Conservation (phyloP, 2,797 vertebrate species). For the Urophycis tenuis region DNA sequence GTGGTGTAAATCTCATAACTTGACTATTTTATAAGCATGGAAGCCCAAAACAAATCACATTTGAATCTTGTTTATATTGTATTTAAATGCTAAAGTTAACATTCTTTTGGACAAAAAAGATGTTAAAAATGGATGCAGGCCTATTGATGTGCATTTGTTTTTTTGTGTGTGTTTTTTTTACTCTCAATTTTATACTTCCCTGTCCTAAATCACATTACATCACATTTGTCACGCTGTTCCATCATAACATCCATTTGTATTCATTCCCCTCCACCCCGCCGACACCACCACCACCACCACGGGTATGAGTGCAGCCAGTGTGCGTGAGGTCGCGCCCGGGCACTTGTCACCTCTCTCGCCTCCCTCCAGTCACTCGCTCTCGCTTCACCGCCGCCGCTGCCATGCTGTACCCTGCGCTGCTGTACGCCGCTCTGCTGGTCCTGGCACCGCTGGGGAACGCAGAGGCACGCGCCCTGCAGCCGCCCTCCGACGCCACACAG, state of each 20-base stretch:
- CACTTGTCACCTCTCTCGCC: conserved; percentile 9
- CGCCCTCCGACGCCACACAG: conserved; percentile 68
- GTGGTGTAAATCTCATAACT: neutral
- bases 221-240: neutral
- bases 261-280: neutral
- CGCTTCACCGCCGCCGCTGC: conserved; percentile 23
- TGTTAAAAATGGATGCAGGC: neutral
- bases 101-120: neutral
- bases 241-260: neutral
- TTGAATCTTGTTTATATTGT: too few relatives aligned
- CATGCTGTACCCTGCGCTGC: conserved; percentile 69
- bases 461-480: conserved; percentile 68
- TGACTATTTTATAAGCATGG: too few relatives aligned
- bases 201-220: neutral
- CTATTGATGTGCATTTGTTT: neutral
- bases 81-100: neutral
- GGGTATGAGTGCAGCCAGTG: conserved; percentile 18
- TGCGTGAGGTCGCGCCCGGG: conserved; percentile 13
- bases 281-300: neutral
- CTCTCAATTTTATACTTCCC: neutral
- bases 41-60: too few relatives aligned
- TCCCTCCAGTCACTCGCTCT: neutral
- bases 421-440: conserved; percentile 66
- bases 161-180: too few relatives aligned
- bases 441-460: conserved; percentile 62